Evolutionary conservation across 2,797 vertebrate species (phyloP), one percentile per base, ranked within the genome.

Genomic region (Leptatherina wallacei): DNA sequence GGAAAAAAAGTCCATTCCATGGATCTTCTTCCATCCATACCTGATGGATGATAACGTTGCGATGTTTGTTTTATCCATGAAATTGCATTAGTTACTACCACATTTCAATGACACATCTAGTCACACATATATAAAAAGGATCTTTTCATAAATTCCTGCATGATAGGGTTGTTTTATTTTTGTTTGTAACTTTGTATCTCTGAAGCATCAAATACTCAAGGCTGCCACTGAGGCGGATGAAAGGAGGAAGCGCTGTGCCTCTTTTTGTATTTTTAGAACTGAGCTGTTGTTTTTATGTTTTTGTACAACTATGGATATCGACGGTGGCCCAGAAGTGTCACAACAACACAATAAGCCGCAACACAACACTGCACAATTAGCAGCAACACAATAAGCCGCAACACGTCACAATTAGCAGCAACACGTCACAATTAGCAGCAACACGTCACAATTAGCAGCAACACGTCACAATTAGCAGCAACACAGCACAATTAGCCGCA

Each of bases 221-320:
- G 57, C 66, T 76, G 73, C 74, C 72, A 75, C 54, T n/a, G n/a
- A 35, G 38, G 71, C 56, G 33, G 69, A 85, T 69, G 63, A 84
- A 76, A 85, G 71, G 30, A 83, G 33, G 42, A 32, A 40, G 24
- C 61, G 38, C 56, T 33, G 30, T 24, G 27, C 61, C 70, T 59
- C 32, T 59, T 66, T 59, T 74, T 80, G 72, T 66, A 20, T 55
- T 79, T 82, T 33, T 71, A 62, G 24, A 76, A 68, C 11, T 24
- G 61, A 63, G 29, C 52, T 57, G 32, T 61, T 71, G 30, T 63
- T 66, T 44, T 72, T 36, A 49, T 64, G 33, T 52, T 52, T 61
- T 42, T 4, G 22, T 30, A 13, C 6, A 42, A 55, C 63, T 69
- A 29, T 24, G 32, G 38, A 29, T 60, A 32, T 59, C 49, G 54